phyloP scores from a whole-genome alignment of 2,797 vertebrate species.

The Huso huso region DNA sequence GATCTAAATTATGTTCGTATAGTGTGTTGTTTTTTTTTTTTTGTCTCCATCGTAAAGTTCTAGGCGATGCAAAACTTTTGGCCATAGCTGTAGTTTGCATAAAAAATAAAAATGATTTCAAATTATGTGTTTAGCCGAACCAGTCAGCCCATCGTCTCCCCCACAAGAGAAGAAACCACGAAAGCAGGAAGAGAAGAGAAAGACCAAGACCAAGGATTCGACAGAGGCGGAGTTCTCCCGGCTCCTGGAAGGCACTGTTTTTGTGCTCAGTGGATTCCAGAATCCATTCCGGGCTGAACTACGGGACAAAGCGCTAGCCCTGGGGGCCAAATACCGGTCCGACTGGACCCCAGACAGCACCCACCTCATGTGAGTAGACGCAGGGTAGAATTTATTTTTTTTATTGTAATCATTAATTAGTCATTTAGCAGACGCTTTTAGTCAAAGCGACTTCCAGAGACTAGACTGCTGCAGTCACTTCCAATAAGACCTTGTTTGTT shows the following conservation, averaged over 20 bases:
- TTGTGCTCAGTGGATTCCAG: slow-evolving; percentile 86
- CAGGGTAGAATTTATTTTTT: not conserved
- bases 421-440: no score
- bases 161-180: slow-evolving; percentile 43
- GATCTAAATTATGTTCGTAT: no score
- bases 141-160: slow-evolving; percentile 33
- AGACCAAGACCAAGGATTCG: not conserved
- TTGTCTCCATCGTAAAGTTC: no score
- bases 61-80: no score
- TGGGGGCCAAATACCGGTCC: slow-evolving; percentile 77
- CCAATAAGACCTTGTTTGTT: no score
- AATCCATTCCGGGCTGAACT: slow-evolving; percentile 81
- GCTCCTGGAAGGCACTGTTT: slow-evolving; percentile 73
- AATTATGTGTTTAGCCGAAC: slow-evolving; percentile 24
- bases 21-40: no score
- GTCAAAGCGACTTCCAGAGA: no score
- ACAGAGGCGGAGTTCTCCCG: slow-evolving; percentile 43
- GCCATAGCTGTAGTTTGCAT: no score
- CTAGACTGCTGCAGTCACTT: no score
- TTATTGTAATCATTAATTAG: no score
- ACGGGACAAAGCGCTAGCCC: slow-evolving; percentile 77
- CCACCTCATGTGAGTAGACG: slow-evolving; percentile 75
- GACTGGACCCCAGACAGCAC: slow-evolving; percentile 81
- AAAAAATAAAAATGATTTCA: no score
- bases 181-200: slow-evolving; percentile 34